These are phyloP conservation scores for Lamproptera curius DNA, from an alignment of 2,888 invertebrate species.

Conservation along the genomic window DNA sequence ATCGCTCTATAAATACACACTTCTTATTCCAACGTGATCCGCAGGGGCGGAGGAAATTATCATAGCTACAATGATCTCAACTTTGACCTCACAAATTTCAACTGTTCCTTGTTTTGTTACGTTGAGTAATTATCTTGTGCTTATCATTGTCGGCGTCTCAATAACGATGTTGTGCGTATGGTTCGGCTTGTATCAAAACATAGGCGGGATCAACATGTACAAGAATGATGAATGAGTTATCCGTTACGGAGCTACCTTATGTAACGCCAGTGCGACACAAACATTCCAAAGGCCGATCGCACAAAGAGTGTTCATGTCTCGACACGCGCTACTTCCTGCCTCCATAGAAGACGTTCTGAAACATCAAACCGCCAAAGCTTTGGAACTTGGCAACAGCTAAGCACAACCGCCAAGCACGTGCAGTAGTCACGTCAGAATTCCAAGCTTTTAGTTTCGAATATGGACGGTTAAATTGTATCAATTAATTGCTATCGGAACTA, in stretches of 20 bases:
- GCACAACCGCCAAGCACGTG: too few relatives aligned
- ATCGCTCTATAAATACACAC: slow-evolving; percentile 12
- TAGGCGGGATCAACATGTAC: slow-evolving; percentile 27
- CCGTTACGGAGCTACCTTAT: slow-evolving; percentile 61
- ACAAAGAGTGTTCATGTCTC: slow-evolving; percentile 63
- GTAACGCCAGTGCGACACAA: slow-evolving; percentile 56
- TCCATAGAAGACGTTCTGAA: too few relatives aligned
- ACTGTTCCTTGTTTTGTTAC: slow-evolving; percentile 57
- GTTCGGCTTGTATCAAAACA: slow-evolving; percentile 24
- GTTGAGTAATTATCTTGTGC: slow-evolving; percentile 59
- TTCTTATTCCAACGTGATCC: slow-evolving; percentile 13
- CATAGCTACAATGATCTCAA: slow-evolving; percentile 66
- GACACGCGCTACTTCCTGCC: slow-evolving; percentile 71
- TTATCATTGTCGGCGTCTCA: slow-evolving; percentile 41
- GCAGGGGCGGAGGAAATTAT: slow-evolving; percentile 39
- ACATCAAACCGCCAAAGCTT: too few relatives aligned
- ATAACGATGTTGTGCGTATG: slow-evolving; percentile 32
- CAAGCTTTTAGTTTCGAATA: slow-evolving; percentile 51
- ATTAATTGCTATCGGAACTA: slow-evolving; percentile 63
- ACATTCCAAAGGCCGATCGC: slow-evolving; percentile 66
- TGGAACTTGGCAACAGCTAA: too few relatives aligned
- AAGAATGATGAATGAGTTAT: slow-evolving; percentile 65
- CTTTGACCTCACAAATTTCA: slow-evolving; percentile 47
- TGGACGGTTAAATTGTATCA: slow-evolving; percentile 60
- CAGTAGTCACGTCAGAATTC: too few relatives aligned